Base-by-base conservation (phyloP, 2,888 invertebrate genomes). In the Epinotia demarniana region DNA sequence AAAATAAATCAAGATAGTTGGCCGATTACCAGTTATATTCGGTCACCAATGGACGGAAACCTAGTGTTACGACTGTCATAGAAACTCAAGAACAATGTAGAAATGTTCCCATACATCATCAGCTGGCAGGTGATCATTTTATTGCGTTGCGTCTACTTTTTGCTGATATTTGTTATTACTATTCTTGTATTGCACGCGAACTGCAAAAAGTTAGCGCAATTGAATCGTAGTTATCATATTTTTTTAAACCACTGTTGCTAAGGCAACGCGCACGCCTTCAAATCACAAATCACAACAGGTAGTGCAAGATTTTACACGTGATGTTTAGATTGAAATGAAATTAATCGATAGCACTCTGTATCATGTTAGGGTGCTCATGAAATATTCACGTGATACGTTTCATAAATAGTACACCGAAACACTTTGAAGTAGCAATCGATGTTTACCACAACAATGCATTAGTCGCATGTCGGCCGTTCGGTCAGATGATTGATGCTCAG, bases 81-180 rank as follows among this genome's bases (percentile, higher is more conserved):
- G 81, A 81, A 77, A 78, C 80, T 74, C 78, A 82, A 82, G 87
- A 90, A 81, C 69, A 85, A 92, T 92, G 92, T 91, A 90, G 92
- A 88, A 81, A 94, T 94, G 93, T 94, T 94, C 86, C 87, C 91
- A 84, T 91, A 88, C 85, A 89, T 91, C 90, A 89, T 92, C 88
- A 89, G 85, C 83, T 92, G 89, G 91, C 91, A 94, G 93, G 93
- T 93, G 91, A 92, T 84, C 86, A 89, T 88, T 43, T 69, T 46
- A 69, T 58, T 62, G 60, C 55, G 55, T 46, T 75, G 58, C 55
- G 75, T 66, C 19, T 61, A 55, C 71, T 66, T 66, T 71, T 72
- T 75, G 53, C 55, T 55, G 19, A 53, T 53, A n/a, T 66, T 43
- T 71, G 49, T 64, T 58, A 57, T 61, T 49, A 43, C 18, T 58